These are phyloP conservation scores for Himalopsyche japonica DNA, from an alignment of 2,888 invertebrate species.

Conservation along the genomic window DNA sequence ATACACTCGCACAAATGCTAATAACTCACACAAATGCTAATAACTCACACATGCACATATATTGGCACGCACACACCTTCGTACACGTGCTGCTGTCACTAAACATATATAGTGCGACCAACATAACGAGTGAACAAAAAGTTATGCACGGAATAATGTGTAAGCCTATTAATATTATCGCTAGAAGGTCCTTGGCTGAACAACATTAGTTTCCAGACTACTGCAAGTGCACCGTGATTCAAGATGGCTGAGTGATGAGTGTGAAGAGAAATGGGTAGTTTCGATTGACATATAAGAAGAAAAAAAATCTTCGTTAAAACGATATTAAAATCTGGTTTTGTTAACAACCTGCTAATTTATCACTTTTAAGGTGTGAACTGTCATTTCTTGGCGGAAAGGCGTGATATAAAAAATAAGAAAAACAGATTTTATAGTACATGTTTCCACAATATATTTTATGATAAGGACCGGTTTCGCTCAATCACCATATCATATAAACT, in stretches of 20 bases:
- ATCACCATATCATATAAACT: too few species aligned
- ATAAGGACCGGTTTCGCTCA: too few species aligned
- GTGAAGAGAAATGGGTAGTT: too few species aligned
- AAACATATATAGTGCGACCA: not conserved
- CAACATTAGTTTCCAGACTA: not conserved
- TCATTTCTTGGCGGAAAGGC: too few species aligned
- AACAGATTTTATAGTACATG: too few species aligned
- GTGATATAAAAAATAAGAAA: too few species aligned
- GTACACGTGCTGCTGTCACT: not conserved
- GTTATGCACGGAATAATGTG: not conserved
- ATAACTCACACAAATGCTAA: not conserved
- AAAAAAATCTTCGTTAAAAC: too few species aligned
- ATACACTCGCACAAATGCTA: not conserved
- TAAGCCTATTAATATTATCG: not conserved
- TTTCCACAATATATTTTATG: too few species aligned
- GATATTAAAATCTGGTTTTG: too few species aligned
- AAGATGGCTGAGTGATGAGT: not conserved
- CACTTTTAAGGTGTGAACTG: too few species aligned
- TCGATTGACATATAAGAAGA: too few species aligned
- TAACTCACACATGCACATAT: not conserved
- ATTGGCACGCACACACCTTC: not conserved
- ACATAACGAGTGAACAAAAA: not conserved
- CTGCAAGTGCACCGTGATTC: not conserved
- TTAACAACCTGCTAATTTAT: too few species aligned
- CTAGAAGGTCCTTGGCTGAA: not conserved